These are phyloP conservation scores for Rhodophaea formosa DNA, from an alignment of 2,888 invertebrate genomes.

Conservation along the genomic window DNA sequence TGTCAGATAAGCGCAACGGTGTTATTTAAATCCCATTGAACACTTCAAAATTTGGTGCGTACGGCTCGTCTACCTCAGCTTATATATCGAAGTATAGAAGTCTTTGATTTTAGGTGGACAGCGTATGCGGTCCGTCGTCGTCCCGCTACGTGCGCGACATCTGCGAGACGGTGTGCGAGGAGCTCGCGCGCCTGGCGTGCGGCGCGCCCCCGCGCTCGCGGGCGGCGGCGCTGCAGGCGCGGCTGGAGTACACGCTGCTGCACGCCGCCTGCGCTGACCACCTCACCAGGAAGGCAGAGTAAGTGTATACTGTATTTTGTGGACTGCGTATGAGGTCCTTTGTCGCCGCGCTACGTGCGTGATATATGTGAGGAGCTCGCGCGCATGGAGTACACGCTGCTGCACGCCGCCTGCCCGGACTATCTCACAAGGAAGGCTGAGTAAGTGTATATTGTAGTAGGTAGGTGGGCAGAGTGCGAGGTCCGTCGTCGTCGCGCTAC, in stretches of 20 bases:
- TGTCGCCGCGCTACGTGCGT: slow-evolving; percentile 89
- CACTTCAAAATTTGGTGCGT: too few relatives aligned
- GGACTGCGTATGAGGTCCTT: slow-evolving; percentile 84
- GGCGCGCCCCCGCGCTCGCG: slow-evolving; percentile 66
- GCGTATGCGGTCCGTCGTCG: slow-evolving; percentile 84
- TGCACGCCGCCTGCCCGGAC: slow-evolving; percentile 54
- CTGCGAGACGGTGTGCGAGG: slow-evolving; percentile 95
- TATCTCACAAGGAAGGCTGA: slow-evolving; percentile 68
- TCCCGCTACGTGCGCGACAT: slow-evolving; percentile 89
- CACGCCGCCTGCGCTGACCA: slow-evolving; percentile 57
- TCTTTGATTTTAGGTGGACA: slow-evolving; percentile 84
- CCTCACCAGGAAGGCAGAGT: slow-evolving; percentile 69
- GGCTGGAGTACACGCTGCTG: slow-evolving; percentile 81
- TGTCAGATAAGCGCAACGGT: too few relatives aligned
- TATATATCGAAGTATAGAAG: too few relatives aligned
- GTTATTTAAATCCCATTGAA: too few relatives aligned
- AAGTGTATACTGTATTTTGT: slow-evolving; percentile 70
- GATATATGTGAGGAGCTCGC: slow-evolving; percentile 95
- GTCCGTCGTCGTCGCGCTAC: slow-evolving; percentile 86
- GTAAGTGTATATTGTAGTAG: slow-evolving; percentile 49
- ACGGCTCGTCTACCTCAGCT: too few relatives aligned
- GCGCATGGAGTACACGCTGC: slow-evolving; percentile 83
- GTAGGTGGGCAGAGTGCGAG: slow-evolving; percentile 87
- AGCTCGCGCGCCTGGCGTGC: slow-evolving; percentile 90
- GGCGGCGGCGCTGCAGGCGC: slow-evolving; percentile 88